Conservation (phyloP, 2,888 invertebrate genomes). For the Lydus trimaculatus region DNA sequence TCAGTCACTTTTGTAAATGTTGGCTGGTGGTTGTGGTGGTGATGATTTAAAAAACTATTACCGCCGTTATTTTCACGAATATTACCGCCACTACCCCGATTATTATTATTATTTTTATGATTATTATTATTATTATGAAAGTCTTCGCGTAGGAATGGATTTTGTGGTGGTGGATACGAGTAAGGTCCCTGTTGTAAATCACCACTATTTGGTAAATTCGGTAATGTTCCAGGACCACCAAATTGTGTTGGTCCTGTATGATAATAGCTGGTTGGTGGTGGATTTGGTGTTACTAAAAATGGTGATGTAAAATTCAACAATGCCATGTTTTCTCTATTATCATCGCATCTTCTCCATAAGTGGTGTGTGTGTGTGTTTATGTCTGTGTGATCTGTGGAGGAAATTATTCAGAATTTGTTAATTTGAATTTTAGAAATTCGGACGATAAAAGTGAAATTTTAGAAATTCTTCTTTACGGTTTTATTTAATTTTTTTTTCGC, state of each 20-base stretch:
- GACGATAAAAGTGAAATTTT: neutral
- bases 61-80: neutral
- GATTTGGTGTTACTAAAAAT: slow-evolving; percentile 51
- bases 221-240: neutral
- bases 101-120: slow-evolving; percentile 1
- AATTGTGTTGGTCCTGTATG: slow-evolving; percentile 38
- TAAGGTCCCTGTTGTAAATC: slow-evolving; percentile 47
- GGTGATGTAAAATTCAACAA: slow-evolving; percentile 54
- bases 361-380: no score
- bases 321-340: slow-evolving; percentile 47
- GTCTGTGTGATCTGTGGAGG: no score
- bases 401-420: no score
- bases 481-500: no score
- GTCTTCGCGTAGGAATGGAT: slow-evolving; percentile 60
- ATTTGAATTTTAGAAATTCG: slow-evolving; percentile 4
- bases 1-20: slow-evolving; percentile 72
- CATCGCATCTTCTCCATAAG: no score
- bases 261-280: slow-evolving; percentile 47
- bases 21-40: slow-evolving; percentile 50
- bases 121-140: slow-evolving; percentile 35
- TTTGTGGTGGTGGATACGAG: slow-evolving; percentile 54
- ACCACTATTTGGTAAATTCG: slow-evolving; percentile 14
- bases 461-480: no score
- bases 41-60: neutral
- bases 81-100: neutral